phyloP scores from a whole-genome alignment of 2,797 vertebrate genomes.

The Otolemur crassicaudatus region DNA sequence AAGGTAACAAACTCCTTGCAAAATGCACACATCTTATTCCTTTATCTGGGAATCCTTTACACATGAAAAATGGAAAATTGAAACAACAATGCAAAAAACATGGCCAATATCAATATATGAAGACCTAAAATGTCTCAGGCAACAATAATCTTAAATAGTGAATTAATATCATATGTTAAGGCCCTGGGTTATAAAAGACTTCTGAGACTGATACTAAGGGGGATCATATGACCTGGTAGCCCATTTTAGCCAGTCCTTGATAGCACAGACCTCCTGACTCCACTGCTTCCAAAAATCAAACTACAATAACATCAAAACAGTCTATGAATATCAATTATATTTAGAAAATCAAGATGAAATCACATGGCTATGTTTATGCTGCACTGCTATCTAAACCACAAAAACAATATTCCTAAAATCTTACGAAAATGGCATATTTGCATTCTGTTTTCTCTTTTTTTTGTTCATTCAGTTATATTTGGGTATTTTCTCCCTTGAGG shows the following conservation, averaged over 20 bases:
- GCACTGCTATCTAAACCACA: neutral
- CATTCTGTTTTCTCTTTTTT: neutral
- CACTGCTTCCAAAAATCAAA: neutral
- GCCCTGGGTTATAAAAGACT: neutral
- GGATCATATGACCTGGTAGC: neutral
- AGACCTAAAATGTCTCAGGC: neutral
- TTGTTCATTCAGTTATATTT: neutral
- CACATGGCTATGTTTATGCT: neutral
- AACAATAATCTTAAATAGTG: neutral
- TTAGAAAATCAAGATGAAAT: constrained; percentile 34
- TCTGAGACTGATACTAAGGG: neutral
- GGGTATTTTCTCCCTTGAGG: neutral
- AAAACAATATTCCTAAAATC: neutral
- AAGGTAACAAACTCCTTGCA: neutral
- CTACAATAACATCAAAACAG: too few relatives aligned
- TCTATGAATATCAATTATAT: neutral
- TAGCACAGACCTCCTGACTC: neutral
- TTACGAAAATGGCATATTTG: neutral
- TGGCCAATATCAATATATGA: neutral
- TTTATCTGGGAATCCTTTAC: constrained; percentile 1
- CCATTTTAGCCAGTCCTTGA: neutral
- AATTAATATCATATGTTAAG: neutral
- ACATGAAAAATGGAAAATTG: neutral
- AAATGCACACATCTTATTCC: neutral
- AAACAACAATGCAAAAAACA: neutral